Evolutionary conservation across 2,888 invertebrate genomes (phyloP).

Genomic region (Trachelus tabidus): DNA sequence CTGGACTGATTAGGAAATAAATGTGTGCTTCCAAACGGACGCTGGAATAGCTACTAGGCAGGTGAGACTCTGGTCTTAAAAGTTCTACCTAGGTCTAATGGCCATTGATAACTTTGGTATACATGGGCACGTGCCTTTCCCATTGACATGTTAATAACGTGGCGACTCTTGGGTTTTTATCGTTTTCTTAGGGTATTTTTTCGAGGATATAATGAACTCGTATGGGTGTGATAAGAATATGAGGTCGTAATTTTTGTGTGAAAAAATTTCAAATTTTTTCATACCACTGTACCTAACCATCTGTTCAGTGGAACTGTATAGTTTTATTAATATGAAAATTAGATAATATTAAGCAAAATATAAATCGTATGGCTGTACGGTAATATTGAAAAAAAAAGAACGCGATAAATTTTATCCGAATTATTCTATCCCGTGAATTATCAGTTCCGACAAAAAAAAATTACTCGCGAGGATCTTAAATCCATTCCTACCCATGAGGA

Average conservation of each 20-base stretch:
- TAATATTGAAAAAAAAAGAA: neutral
- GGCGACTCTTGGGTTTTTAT: neutral
- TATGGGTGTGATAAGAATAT: neutral
- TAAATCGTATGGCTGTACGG: neutral
- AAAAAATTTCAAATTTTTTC: too few species aligned
- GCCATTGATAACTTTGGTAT: slow-evolving; percentile 24
- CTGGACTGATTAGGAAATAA: slow-evolving; percentile 37
- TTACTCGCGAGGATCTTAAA: neutral
- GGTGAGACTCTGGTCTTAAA: slow-evolving; percentile 22
- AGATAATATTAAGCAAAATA: neutral
- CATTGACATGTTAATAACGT: slow-evolving; percentile 16
- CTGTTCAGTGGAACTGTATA: neutral
- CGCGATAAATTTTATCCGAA: neutral
- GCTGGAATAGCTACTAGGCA: slow-evolving; percentile 29
- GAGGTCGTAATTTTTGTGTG: neutral
- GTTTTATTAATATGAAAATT: too few species aligned
- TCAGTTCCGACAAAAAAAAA: neutral
- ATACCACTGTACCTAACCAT: neutral
- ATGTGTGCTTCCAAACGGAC: slow-evolving; percentile 28
- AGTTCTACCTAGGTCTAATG: slow-evolving; percentile 15
- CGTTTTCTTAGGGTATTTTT: neutral
- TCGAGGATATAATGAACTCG: too few species aligned
- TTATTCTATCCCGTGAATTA: neutral
- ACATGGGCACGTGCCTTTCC: neutral
- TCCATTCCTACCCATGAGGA: neutral